Conservation (phyloP, 1,140 invertebrate genomes). For the Idris sp. region DNA sequence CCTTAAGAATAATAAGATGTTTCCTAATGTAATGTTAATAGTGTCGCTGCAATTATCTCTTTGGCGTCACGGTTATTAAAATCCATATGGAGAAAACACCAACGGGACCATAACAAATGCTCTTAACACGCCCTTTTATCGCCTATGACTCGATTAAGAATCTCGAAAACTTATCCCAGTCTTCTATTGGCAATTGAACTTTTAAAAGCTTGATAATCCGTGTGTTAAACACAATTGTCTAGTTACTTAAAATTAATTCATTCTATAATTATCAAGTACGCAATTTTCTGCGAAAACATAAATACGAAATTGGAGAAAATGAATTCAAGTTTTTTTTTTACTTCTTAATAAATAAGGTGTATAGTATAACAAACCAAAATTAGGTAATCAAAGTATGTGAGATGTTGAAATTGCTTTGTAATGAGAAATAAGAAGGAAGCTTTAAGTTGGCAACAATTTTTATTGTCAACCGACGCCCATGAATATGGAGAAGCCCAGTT, state of each 20-base stretch:
- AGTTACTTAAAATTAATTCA: too few species aligned
- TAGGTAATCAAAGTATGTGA: slow-evolving; percentile 38
- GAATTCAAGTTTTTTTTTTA: too few species aligned
- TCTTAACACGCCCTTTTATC: slow-evolving; percentile 17
- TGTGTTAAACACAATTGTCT: slow-evolving; percentile 6
- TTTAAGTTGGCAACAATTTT: slow-evolving; percentile 64
- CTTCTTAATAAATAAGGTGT: slow-evolving; percentile 9
- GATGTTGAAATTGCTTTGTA: slow-evolving; percentile 57
- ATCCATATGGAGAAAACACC: slow-evolving; percentile 57
- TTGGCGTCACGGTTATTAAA: slow-evolving; percentile 63
- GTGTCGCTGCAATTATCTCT: slow-evolving; percentile 68
- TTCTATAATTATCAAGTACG: too few species aligned
- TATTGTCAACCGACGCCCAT: slow-evolving; percentile 65
- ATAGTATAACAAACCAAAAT: slow-evolving; percentile 37
- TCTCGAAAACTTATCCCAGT: slow-evolving; percentile 27
- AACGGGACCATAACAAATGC: slow-evolving; percentile 12
- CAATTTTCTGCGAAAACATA: too few species aligned
- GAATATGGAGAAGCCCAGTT: slow-evolving; percentile 68
- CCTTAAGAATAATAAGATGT: slow-evolving; percentile 72
- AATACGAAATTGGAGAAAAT: too few species aligned
- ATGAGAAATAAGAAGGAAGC: slow-evolving; percentile 58
- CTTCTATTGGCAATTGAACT: slow-evolving; percentile 17
- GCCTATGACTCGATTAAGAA: slow-evolving; percentile 37
- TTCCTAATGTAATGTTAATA: slow-evolving; percentile 68
- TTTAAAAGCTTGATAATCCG: slow-evolving; percentile 24